Conservation (phyloP, 2,113 vertebrate genomes). For the Tringa solitaria region DNA sequence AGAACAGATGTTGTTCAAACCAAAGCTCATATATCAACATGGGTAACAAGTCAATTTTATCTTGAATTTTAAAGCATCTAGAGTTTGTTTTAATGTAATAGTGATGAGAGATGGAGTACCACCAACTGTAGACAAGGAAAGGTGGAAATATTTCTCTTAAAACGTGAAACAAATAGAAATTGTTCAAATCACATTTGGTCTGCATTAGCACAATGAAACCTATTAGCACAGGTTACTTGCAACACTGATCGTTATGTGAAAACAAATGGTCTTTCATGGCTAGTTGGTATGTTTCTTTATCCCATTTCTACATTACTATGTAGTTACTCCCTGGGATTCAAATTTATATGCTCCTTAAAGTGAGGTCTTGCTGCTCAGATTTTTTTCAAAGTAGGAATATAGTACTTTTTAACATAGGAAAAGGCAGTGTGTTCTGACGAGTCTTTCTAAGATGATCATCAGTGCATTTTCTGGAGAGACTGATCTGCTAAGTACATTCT, state of each 20-base stretch:
- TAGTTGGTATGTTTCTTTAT: not conserved
- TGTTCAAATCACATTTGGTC: not conserved
- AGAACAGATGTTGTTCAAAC: not conserved
- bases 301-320: not conserved
- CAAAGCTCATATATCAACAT: not conserved
- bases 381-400: not conserved
- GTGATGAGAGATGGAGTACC: not conserved
- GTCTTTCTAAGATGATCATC: not conserved
- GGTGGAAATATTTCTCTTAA: not conserved
- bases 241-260: not conserved
- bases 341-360: not conserved
- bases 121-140: not conserved
- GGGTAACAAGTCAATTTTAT: not conserved
- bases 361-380: not conserved
- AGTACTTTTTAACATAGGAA: not conserved
- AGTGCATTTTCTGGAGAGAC: not conserved
- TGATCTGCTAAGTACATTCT: not conserved
- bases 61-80: not conserved
- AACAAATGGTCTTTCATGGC: not conserved
- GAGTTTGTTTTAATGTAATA: not conserved
- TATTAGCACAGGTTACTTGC: not conserved
- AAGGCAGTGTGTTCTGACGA: not conserved
- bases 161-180: not conserved
- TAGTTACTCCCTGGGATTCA: not conserved
- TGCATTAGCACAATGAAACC: not conserved